A percentile compares a stretch with the other conserved stretches of the same genome.
phyloP scores from a whole-genome alignment of 2,113 vertebrate species.

The Pterophyllum scalare region DNA sequence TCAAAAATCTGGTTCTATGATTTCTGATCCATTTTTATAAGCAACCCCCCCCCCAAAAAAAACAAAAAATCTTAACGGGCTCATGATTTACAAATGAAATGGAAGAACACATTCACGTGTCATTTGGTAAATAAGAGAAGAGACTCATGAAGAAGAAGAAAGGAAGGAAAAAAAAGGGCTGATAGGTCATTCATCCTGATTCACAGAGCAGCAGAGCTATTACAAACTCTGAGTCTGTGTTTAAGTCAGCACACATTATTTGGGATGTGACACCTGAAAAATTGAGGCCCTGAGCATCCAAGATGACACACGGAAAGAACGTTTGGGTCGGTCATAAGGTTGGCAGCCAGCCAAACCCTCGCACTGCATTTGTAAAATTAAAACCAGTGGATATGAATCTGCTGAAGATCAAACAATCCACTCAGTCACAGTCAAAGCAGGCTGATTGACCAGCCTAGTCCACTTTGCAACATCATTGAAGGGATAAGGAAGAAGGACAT shows the following conservation, averaged over 20 bases:
- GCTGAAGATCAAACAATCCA: slow-evolving; percentile 68
- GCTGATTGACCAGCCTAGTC: slow-evolving; percentile 48
- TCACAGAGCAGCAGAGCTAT: slow-evolving; percentile 11
- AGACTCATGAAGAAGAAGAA: background rate
- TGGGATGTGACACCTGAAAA: slow-evolving; percentile 85
- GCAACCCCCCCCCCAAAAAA: no score
- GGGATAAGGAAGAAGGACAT: slow-evolving; percentile 48
- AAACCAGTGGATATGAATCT: slow-evolving; percentile 57
- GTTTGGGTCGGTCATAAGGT: slow-evolving; percentile 30
- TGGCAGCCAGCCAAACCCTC: slow-evolving; percentile 47
- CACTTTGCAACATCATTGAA: slow-evolving; percentile 42
- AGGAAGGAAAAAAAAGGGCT: slow-evolving; percentile 3
- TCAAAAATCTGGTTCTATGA: slow-evolving; percentile 20
- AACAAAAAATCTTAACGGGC: slow-evolving; percentile 23
- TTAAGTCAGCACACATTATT: slow-evolving; percentile 67
- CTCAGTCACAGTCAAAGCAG: slow-evolving; percentile 60
- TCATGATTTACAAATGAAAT: slow-evolving; percentile 35
- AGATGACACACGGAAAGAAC: slow-evolving; percentile 80
- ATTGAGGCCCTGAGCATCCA: slow-evolving; percentile 94
- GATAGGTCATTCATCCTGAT: slow-evolving; percentile 24
- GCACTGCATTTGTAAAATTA: slow-evolving; percentile 52
- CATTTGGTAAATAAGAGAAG: slow-evolving; percentile 51
- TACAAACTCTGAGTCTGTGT: slow-evolving; percentile 75
- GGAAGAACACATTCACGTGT: slow-evolving; percentile 56
- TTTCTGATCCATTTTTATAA: slow-evolving; percentile 19